phyloP scores from a whole-genome alignment of 2,888 invertebrate species.

The Euplexia lucipara region DNA sequence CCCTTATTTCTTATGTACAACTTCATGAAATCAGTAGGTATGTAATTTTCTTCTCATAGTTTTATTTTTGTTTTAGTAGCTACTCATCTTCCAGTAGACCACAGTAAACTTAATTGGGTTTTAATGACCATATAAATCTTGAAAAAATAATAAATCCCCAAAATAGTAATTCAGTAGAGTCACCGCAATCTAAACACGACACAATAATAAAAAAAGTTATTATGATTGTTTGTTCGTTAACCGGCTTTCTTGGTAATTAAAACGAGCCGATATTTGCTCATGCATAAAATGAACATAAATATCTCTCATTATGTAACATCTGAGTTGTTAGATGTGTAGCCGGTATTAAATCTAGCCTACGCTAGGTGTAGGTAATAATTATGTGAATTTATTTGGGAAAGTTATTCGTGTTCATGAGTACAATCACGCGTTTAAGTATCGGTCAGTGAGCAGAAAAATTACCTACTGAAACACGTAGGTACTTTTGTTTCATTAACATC shows the following conservation, averaged over 20 bases:
- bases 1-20: too few relatives aligned
- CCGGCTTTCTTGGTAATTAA: conserved; percentile 79
- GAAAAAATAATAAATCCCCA: background rate
- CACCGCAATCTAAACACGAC: conserved; percentile 52
- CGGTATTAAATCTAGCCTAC: conserved; percentile 49
- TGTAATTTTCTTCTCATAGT: too few relatives aligned
- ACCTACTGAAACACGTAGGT: too few relatives aligned
- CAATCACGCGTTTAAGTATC: too few relatives aligned
- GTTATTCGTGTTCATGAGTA: too few relatives aligned
- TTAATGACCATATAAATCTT: conserved; percentile 7
- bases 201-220: conserved; percentile 66
- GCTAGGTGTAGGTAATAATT: conserved; percentile 6
- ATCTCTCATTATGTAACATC: conserved; percentile 72
- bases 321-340: conserved; percentile 50
- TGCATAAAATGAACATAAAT: conserved; percentile 84
- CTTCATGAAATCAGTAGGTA: too few relatives aligned
- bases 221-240: conserved; percentile 72
- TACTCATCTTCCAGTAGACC: too few relatives aligned
- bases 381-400: too few relatives aligned
- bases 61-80: background rate
- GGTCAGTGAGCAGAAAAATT: too few relatives aligned
- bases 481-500: too few relatives aligned
- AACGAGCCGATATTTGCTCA: conserved; percentile 80
- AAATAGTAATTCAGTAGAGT: conserved; percentile 43
- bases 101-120: background rate